Evolutionary conservation across 2,113 vertebrate genomes (phyloP).

Genomic region (Ranitomeya variabilis): DNA sequence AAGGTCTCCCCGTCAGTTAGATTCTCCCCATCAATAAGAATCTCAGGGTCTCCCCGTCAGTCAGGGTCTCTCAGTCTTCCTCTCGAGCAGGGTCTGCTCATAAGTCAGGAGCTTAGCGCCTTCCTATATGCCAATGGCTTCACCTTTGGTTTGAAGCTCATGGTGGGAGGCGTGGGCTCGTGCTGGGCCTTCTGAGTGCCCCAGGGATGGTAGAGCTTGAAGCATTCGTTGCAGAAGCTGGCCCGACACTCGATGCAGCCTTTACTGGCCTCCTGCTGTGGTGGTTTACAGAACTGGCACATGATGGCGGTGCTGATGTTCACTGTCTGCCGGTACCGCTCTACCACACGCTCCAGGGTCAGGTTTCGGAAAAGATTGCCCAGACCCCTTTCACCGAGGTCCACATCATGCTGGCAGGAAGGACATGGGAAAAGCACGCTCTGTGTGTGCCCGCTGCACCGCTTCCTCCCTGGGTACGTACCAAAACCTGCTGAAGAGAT

Average conservation of each 20-base stretch:
- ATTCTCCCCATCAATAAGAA: too few species aligned
- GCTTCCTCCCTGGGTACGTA: slow-evolving; percentile 88
- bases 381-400: slow-evolving; percentile 89
- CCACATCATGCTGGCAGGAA: slow-evolving; percentile 86
- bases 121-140: slow-evolving; percentile 24
- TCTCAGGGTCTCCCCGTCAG: too few species aligned
- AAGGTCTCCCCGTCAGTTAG: too few species aligned
- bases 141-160: slow-evolving; percentile 94
- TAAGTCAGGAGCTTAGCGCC: too few species aligned
- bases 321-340: slow-evolving; percentile 81
- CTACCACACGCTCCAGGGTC: slow-evolving; percentile 93
- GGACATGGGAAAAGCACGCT: slow-evolving; percentile 89
- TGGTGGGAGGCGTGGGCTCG: slow-evolving; percentile 90
- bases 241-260: slow-evolving; percentile 93
- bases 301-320: slow-evolving; percentile 80
- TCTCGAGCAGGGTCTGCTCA: too few species aligned
- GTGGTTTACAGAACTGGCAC: slow-evolving; percentile 94
- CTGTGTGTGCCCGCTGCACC: slow-evolving; percentile 75
- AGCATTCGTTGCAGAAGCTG: slow-evolving; percentile 97
- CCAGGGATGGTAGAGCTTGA: slow-evolving; percentile 98
- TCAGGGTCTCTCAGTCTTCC: too few species aligned
- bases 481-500: slow-evolving; percentile 77
- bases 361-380: slow-evolving; percentile 91
- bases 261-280: slow-evolving; percentile 90
- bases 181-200: slow-evolving; percentile 95